A percentile compares a stretch with the other conserved stretches of the same genome.
These are phyloP conservation scores for Agrilus biguttatus DNA, from an alignment of 2,888 invertebrate species.

Conservation along the genomic window DNA sequence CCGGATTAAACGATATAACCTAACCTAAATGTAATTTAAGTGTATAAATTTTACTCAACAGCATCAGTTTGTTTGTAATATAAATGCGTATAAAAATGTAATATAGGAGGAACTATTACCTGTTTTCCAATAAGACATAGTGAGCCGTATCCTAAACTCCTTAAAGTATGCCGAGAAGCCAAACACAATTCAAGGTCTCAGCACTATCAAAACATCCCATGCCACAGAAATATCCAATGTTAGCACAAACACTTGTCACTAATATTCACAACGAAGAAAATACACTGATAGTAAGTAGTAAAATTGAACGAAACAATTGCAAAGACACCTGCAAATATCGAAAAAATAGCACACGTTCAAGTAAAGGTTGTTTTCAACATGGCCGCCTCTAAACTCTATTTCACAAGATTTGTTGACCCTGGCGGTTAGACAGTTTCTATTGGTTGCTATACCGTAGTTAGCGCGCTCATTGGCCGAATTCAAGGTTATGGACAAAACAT, in stretches of 20 bases:
- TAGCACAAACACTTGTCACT: constrained; percentile 16
- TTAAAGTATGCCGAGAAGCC: constrained; percentile 22
- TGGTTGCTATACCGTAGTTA: constrained; percentile 25
- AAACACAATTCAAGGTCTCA: constrained; percentile 32
- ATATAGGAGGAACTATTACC: constrained; percentile 15
- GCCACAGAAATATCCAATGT: constrained; percentile 16
- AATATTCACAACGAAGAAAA: constrained; percentile 13
- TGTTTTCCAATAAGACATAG: constrained; percentile 24
- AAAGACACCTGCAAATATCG: constrained; percentile 23
- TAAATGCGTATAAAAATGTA: too few species aligned
- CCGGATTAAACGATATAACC: too few species aligned
- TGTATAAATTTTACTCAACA: too few species aligned
- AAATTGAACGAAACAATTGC: constrained; percentile 14
- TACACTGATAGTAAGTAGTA: constrained; percentile 14
- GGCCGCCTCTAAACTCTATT: constrained; percentile 35
- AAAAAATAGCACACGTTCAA: constrained; percentile 30
- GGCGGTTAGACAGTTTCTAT: constrained; percentile 25
- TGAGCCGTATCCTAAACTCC: constrained; percentile 25
- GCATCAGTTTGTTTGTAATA: too few species aligned
- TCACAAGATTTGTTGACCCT: constrained; percentile 38
- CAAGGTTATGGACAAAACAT: constrained; percentile 35
- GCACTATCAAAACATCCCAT: constrained; percentile 26
- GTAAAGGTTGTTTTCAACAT: constrained; percentile 36
- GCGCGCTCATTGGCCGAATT: constrained; percentile 28
- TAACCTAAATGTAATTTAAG: too few species aligned